phyloP scores from a whole-genome alignment of 2,888 invertebrate species.

The Ernsta delagoae region DNA sequence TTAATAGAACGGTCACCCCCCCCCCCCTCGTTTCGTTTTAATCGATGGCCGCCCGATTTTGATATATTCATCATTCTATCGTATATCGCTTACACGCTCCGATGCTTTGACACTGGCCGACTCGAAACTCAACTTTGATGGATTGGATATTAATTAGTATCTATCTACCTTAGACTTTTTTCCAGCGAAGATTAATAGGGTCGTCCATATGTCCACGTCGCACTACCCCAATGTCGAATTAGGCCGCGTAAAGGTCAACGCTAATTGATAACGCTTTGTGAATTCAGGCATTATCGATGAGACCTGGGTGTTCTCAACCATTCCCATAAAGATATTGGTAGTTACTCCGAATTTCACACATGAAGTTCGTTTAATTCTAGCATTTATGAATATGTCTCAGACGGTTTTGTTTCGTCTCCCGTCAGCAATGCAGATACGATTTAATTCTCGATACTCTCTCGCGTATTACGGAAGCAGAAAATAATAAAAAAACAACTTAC shows the following conservation, averaged over 20 bases:
- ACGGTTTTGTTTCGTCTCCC: too few relatives aligned
- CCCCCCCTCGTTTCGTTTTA: constrained; percentile 18
- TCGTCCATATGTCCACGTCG: constrained; percentile 28
- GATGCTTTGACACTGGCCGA: constrained; percentile 25
- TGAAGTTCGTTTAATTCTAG: too few relatives aligned
- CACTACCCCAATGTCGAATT: constrained; percentile 25
- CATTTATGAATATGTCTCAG: too few relatives aligned
- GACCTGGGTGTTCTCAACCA: too few relatives aligned
- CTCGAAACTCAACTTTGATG: constrained; percentile 32
- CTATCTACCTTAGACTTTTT: constrained; percentile 27
- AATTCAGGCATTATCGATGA: too few relatives aligned
- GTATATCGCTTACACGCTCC: constrained; percentile 29
- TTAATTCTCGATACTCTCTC: too few relatives aligned
- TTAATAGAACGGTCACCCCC: constrained; percentile 2
- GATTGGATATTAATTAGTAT: constrained; percentile 31
- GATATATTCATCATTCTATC: constrained; percentile 33
- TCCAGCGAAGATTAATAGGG: constrained; percentile 25
- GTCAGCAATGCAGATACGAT: too few relatives aligned
- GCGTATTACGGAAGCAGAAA: too few relatives aligned
- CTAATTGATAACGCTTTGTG: too few relatives aligned
- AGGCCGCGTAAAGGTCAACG: background rate
- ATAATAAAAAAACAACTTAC: constrained; percentile 47
- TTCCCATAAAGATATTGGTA: too few relatives aligned
- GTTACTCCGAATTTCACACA: too few relatives aligned
- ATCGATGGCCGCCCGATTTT: constrained; percentile 26